Conservation (phyloP, 1,140 invertebrate genomes). For the Anoplophora glabripennis region DNA sequence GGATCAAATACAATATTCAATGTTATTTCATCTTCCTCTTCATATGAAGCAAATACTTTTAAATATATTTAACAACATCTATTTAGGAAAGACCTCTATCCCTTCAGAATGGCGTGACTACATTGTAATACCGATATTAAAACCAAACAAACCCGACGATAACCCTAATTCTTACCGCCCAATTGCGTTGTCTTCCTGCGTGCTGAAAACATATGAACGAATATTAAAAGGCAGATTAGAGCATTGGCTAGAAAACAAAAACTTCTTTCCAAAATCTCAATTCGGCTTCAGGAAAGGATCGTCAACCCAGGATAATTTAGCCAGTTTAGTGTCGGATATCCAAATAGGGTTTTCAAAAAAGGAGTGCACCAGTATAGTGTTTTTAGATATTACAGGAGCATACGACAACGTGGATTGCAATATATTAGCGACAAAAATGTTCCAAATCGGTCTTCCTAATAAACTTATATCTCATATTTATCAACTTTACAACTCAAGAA, state of each 20-base stretch:
- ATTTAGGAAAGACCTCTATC: too few species aligned
- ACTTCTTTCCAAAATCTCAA: not conserved
- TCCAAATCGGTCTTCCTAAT: not conserved
- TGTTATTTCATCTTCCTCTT: too few species aligned
- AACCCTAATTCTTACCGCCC: conserved; percentile 2
- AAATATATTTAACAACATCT: too few species aligned
- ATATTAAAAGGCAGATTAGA: conserved; percentile 9
- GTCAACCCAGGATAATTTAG: conserved; percentile 1
- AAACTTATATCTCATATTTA: not conserved
- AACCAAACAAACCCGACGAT: too few species aligned
- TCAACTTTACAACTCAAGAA: not conserved
- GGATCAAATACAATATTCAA: too few species aligned
- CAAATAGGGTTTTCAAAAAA: not conserved
- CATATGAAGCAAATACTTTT: too few species aligned
- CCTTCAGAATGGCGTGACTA: too few species aligned
- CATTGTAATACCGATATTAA: too few species aligned
- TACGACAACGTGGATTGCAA: conserved; percentile 1
- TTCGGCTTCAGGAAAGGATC: conserved; percentile 4
- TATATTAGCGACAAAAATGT: not conserved
- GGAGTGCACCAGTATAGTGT: not conserved
- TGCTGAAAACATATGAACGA: conserved; percentile 12
- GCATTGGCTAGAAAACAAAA: conserved; percentile 2
- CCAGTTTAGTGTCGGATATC: conserved; percentile 2
- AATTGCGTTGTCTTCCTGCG: conserved; percentile 8
- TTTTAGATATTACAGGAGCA: conserved; percentile 1